Percentiles rank a stretch among this genome's conserved stretches.
Evolutionary conservation across 2,113 vertebrate species (phyloP).

Genomic region (Pantherophis guttatus): DNA sequence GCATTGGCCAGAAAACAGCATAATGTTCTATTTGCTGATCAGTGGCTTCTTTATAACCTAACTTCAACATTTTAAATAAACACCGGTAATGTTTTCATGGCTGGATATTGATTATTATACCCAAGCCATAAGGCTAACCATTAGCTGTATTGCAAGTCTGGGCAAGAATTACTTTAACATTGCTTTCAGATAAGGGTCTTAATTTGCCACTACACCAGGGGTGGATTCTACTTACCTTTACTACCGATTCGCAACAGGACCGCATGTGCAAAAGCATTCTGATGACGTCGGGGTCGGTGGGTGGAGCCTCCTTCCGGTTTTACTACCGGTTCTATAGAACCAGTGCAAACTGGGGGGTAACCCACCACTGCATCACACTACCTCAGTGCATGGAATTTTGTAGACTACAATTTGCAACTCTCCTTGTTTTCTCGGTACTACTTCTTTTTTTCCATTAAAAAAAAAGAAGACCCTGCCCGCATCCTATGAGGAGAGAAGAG

Average conservation of each 20-base stretch:
- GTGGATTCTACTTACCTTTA: no score
- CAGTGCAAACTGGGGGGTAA: no score
- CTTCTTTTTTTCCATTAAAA: not conserved
- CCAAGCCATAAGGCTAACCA: not conserved
- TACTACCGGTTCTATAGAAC: no score
- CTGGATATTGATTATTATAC: not conserved
- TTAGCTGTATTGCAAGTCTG: not conserved
- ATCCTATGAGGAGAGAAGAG: not conserved
- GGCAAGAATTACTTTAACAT: not conserved
- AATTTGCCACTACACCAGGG: not conserved
- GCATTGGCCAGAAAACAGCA: not conserved
- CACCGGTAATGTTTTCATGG: not conserved
- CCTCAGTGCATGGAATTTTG: not conserved
- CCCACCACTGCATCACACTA: not conserved
- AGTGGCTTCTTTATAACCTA: not conserved
- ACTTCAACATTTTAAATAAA: not conserved
- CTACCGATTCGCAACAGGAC: no score
- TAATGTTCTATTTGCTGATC: not conserved
- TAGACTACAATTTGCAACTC: not conserved
- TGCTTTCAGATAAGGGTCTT: not conserved
- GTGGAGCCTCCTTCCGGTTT: no score
- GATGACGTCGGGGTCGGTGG: no score
- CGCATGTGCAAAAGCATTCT: no score
- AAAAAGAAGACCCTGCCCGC: not conserved
- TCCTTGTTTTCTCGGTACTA: not conserved